Evolutionary conservation across 1,140 invertebrate genomes (phyloP), one percentile per base, ranked within the genome.

Genomic region (Psix sp.): DNA sequence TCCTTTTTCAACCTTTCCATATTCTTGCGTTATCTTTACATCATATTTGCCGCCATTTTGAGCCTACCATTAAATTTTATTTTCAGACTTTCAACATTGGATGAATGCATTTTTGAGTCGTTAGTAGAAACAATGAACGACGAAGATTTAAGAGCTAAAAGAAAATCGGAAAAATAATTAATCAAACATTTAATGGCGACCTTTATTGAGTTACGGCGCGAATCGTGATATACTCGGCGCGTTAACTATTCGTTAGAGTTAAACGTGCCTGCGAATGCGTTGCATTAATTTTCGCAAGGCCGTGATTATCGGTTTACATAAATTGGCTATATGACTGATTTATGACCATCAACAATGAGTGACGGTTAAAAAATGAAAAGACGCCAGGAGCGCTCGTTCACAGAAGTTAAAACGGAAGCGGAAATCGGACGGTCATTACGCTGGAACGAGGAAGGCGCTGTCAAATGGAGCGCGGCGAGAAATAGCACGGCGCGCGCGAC

Each of bases 381-480:
- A 4, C 4, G 4, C 21, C 21, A 33, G 26, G 45, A 18, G 0
- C 48, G 36, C 13, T 10, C 11, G 5, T 52, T 40, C 57, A 36
- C 10, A 40, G 26, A 48, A 52, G 31, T 31, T 33, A 1, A 5
- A 42, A 43, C 63, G 63, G 52, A 57, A 57, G 68, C 59, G 68
- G 68, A 72, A 63, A 72, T 57, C 67, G 29, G 36, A 42, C 13
- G 26, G 26, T 26, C 16, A 21, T 42, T 26, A 2, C 59, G 45
- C 35, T 57, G 59, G 59, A 65, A 72, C 59, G 68, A 72, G 68
- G 68, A 72, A 72, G 60, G 15, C 59, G 59, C 52, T 65, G 51
- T 72, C 59, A 65, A 72, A 57, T 65, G 59, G 59, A 72, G 68
- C 68, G 59, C 59, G 43, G 52, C 52, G 59, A 59, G 43, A 72